A percentile compares a stretch with the other conserved stretches of the same genome.
These are phyloP conservation scores for Carettochelys insculpta DNA, from an alignment of 2,113 vertebrate species.

Conservation along the genomic window DNA sequence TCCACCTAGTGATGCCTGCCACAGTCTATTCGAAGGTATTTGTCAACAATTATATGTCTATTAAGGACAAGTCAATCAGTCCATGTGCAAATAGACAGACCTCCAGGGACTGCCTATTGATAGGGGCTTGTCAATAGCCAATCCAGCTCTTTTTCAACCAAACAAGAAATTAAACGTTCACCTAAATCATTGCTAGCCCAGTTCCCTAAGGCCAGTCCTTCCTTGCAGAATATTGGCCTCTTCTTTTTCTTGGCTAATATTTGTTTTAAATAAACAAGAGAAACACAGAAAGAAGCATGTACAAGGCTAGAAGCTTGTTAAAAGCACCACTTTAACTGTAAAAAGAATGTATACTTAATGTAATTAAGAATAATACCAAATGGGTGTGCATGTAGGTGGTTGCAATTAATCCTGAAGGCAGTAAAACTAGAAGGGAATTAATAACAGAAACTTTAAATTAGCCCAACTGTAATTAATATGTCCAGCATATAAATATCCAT, in stretches of 20 bases:
- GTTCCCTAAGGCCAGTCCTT: constrained; percentile 39
- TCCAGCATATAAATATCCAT: constrained; percentile 57
- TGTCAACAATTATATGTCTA: constrained; percentile 99
- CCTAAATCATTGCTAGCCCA: constrained; percentile 71
- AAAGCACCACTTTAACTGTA: constrained; percentile 40
- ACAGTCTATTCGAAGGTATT: constrained; percentile 94
- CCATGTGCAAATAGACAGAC: constrained; percentile 89
- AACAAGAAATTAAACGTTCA: constrained; percentile 80
- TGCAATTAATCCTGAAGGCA: constrained; percentile 51
- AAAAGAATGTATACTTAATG: constrained; percentile 17
- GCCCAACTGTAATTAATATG: constrained; percentile 70
- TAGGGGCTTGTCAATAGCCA: constrained; percentile 89
- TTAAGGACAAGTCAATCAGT: constrained; percentile 98
- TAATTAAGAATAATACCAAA: constrained; percentile 64
- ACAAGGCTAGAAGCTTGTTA: background rate
- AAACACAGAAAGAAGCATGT: background rate
- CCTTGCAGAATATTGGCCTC: background rate
- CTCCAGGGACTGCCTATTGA: constrained; percentile 89
- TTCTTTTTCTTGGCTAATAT: constrained; percentile 15
- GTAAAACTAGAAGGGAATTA: constrained; percentile 58
- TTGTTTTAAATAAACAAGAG: constrained; percentile 59
- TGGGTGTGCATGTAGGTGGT: constrained; percentile 21
- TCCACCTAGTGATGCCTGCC: constrained; percentile 68
- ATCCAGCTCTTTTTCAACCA: constrained; percentile 86
- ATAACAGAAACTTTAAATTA: constrained; percentile 71